phyloP scores from a whole-genome alignment of 2,797 vertebrate genomes.

The Sebastiscus tertius region DNA sequence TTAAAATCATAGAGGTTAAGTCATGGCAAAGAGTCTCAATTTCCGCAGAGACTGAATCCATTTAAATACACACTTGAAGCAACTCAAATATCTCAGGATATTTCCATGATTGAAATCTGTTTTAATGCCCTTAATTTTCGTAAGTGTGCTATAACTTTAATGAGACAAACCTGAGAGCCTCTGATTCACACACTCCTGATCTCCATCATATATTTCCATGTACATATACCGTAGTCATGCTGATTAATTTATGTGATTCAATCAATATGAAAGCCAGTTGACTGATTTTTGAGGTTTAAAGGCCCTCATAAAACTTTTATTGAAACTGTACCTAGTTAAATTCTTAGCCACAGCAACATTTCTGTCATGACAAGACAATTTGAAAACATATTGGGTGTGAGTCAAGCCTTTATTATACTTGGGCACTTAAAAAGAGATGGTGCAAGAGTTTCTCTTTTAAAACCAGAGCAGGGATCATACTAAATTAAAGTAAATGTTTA shows the following conservation, averaged over 20 bases:
- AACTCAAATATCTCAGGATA: constrained; percentile 8
- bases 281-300: constrained; percentile 45
- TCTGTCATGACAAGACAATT: neutral
- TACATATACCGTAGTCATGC: neutral
- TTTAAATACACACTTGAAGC: constrained; percentile 17
- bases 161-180: constrained; percentile 45
- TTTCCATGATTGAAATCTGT: constrained; percentile 32
- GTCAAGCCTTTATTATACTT: constrained; percentile 1
- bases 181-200: constrained; percentile 38
- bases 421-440: neutral
- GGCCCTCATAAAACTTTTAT: constrained; percentile 36
- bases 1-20: constrained; percentile 6
- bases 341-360: neutral
- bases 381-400: constrained; percentile 9
- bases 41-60: neutral
- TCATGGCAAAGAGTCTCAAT: neutral
- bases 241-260: constrained; percentile 51
- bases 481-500: neutral
- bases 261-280: constrained; percentile 56
- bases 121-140: constrained; percentile 51
- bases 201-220: constrained; percentile 14
- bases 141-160: constrained; percentile 60
- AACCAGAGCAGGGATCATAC: neutral
- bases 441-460: neutral
- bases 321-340: constrained; percentile 16